Evolutionary conservation across 2,888 invertebrate genomes (phyloP).

Genomic region (Drosophila dives): DNA sequence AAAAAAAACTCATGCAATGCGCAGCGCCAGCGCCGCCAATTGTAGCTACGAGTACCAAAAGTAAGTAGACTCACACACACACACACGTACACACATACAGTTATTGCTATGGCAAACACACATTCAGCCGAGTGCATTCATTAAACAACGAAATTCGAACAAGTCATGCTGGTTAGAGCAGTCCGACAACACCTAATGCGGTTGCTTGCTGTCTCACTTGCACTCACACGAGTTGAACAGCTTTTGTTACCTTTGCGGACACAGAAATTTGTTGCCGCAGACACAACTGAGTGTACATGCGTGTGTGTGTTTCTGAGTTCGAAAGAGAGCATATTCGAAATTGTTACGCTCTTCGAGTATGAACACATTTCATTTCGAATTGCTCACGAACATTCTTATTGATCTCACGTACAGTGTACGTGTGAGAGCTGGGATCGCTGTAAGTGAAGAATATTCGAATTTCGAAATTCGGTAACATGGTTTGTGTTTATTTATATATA

Average conservation of each 20-base stretch:
- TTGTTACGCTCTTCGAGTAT: conserved; percentile 28
- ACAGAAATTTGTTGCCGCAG: conserved; percentile 66
- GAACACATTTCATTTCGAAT: conserved; percentile 42
- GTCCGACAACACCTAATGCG: conserved; percentile 51
- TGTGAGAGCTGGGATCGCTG: conserved; percentile 61
- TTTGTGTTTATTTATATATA: not conserved
- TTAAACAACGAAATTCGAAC: conserved; percentile 62
- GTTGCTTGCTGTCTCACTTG: conserved; percentile 49
- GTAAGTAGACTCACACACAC: conserved; percentile 55
- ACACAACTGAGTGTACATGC: conserved; percentile 27
- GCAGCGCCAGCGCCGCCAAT: conserved; percentile 73
- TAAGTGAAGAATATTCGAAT: conserved; percentile 43
- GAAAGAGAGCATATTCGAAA: conserved; percentile 71
- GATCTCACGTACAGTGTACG: conserved; percentile 71
- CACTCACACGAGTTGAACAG: conserved; percentile 33
- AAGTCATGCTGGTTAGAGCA: conserved; percentile 56
- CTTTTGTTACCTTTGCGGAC: conserved; percentile 71
- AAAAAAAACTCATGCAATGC: conserved; percentile 73
- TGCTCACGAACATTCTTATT: conserved; percentile 59
- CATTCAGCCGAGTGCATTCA: conserved; percentile 72
- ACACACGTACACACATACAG: conserved; percentile 16
- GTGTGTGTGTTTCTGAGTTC: conserved; percentile 47
- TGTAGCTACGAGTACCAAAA: conserved; percentile 69
- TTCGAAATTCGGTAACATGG: conserved; percentile 26
- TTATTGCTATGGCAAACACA: conserved; percentile 47